These are phyloP conservation scores for Bibio marci DNA, from an alignment of 2,888 invertebrate species.

Conservation along the genomic window DNA sequence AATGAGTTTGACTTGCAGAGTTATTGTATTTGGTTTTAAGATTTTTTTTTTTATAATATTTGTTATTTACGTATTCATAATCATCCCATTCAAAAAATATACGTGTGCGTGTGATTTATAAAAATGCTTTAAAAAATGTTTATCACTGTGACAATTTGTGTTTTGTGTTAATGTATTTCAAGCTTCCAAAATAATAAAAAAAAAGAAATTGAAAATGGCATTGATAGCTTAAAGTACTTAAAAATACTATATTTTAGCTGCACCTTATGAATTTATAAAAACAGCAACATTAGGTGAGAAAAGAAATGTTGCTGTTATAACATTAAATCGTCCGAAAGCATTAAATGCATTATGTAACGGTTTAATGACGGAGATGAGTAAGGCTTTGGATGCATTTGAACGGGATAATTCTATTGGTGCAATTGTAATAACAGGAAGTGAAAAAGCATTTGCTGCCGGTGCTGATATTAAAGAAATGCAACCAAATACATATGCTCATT, in stretches of 20 bases:
- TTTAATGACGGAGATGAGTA: constrained; percentile 68
- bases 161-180: no score
- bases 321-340: constrained; percentile 87
- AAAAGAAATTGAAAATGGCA: no score
- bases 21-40: no score
- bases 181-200: no score
- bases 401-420: constrained; percentile 58
- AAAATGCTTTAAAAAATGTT: no score
- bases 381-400: constrained; percentile 52
- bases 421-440: constrained; percentile 81
- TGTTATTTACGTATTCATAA: no score
- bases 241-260: constrained; percentile 8
- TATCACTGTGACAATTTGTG: no score
- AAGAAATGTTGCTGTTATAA: constrained; percentile 82
- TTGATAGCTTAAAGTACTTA: no score
- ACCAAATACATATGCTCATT: constrained; percentile 54
- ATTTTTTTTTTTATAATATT: no score
- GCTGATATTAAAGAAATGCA: constrained; percentile 97
- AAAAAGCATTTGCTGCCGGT: constrained; percentile 64
- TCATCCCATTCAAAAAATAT: no score
- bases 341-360: constrained; percentile 87
- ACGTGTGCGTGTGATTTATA: no score
- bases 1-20: no score
- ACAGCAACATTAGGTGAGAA: constrained; percentile 67
- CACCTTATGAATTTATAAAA: constrained; percentile 56